A percentile compares a stretch with the other conserved stretches of the same genome.
Conservation (phyloP, 2,888 invertebrate genomes). For the Athetis lepigone region DNA sequence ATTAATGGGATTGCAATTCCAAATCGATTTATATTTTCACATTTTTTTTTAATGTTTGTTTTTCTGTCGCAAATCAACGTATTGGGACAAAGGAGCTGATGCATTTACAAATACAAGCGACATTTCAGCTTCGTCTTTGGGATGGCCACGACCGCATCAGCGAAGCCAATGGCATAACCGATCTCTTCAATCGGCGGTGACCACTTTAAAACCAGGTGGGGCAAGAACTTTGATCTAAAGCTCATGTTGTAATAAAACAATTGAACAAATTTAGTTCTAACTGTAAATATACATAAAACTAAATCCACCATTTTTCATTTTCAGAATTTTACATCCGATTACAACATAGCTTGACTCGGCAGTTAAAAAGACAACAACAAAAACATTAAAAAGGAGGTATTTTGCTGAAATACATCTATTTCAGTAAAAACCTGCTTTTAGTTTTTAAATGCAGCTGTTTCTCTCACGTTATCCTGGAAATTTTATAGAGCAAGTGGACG, state of each 20-base stretch:
- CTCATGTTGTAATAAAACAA: neutral
- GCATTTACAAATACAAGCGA: neutral
- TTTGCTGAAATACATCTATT: neutral
- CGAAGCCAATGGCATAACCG: neutral
- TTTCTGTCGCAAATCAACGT: too few relatives aligned
- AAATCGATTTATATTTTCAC: too few relatives aligned
- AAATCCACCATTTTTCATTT: neutral
- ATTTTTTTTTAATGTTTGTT: too few relatives aligned
- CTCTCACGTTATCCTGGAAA: constrained; percentile 24
- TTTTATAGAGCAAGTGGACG: constrained; percentile 26
- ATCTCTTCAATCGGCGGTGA: neutral
- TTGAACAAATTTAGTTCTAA: neutral
- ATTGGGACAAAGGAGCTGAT: neutral
- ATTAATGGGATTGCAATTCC: too few relatives aligned
- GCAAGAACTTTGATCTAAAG: neutral
- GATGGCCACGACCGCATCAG: neutral
- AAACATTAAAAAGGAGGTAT: neutral
- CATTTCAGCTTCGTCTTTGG: neutral
- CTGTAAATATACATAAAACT: neutral
- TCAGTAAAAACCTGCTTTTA: too few relatives aligned
- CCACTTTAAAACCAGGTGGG: neutral
- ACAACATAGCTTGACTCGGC: neutral
- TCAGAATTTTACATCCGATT: neutral
- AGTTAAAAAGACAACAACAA: neutral
- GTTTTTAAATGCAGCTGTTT: neutral